Percentiles rank a stretch among this genome's conserved stretches.
phyloP scores from a whole-genome alignment of 2,888 invertebrate genomes.

The Sinotaia quadrata region DNA sequence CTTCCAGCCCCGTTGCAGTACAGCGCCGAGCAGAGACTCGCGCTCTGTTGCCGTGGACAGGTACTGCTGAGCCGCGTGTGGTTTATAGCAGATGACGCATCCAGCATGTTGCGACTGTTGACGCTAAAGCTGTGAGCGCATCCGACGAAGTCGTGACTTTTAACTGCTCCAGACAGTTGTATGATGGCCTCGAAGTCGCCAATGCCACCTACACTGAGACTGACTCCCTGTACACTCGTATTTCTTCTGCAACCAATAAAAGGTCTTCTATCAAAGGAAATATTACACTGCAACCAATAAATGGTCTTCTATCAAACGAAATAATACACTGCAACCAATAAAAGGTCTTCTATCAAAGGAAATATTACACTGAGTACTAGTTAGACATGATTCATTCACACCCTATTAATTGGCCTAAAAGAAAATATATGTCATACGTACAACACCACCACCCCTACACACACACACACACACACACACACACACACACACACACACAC shows the following conservation, averaged over 20 bases:
- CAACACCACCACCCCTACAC: too few relatives aligned
- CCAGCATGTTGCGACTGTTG: constrained; percentile 78
- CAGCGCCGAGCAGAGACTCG: constrained; percentile 48
- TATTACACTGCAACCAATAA: too few relatives aligned
- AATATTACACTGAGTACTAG: too few relatives aligned
- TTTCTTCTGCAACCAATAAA: neutral
- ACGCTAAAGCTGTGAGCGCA: constrained; percentile 92
- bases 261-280: too few relatives aligned
- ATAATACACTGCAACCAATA: too few relatives aligned
- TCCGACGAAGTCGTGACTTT: constrained; percentile 93
- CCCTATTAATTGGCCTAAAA: too few relatives aligned
- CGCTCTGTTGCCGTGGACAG: constrained; percentile 80
- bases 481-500: too few relatives aligned
- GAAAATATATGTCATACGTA: too few relatives aligned
- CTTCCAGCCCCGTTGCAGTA: constrained; percentile 76
- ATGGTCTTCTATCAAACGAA: too few relatives aligned
- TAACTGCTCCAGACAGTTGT: constrained; percentile 90
- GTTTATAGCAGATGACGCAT: constrained; percentile 61
- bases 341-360: too few relatives aligned
- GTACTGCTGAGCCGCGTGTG: constrained; percentile 83
- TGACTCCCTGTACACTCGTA: constrained; percentile 28
- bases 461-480: too few relatives aligned
- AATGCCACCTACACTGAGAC: constrained; percentile 88
- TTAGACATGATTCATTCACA: too few relatives aligned
- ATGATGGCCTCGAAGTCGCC: constrained; percentile 87